Conservation (phyloP, 2,113 vertebrate genomes). For the Girardinichthys multiradiatus region DNA sequence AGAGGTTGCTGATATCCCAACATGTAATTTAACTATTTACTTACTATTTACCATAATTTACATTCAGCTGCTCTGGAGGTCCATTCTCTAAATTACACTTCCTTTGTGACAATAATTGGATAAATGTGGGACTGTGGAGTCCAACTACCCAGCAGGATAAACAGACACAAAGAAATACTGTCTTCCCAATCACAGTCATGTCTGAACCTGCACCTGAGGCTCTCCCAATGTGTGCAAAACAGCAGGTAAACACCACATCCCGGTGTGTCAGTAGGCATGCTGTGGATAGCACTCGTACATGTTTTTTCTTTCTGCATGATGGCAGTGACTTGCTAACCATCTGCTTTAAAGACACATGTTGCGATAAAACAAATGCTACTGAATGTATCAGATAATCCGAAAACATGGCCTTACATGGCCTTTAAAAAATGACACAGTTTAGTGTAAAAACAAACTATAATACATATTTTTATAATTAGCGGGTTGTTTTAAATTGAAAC, state of each 20-base stretch:
- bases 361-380: neutral
- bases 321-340: slow-evolving; percentile 18
- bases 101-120: slow-evolving; percentile 10
- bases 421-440: neutral
- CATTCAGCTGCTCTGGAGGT: neutral
- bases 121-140: slow-evolving; percentile 8
- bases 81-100: slow-evolving; percentile 21
- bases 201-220: slow-evolving; percentile 15
- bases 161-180: neutral
- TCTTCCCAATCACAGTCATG: neutral
- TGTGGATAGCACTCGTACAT: too few species aligned
- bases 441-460: neutral
- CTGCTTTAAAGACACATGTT: slow-evolving; percentile 20
- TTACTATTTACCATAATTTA: neutral
- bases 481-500: neutral
- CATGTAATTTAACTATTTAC: neutral
- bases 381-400: neutral
- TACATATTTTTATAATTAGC: neutral
- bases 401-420: neutral
- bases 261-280: too few species aligned
- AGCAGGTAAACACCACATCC: neutral
- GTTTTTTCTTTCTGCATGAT: slow-evolving; percentile 10
- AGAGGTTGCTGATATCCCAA: slow-evolving; percentile 6
- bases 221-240: neutral
- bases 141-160: slow-evolving; percentile 2